Evolutionary conservation across 2,888 invertebrate species (phyloP), one percentile per base, ranked within the genome.

Genomic region (Andrena haemorrhoa): DNA sequence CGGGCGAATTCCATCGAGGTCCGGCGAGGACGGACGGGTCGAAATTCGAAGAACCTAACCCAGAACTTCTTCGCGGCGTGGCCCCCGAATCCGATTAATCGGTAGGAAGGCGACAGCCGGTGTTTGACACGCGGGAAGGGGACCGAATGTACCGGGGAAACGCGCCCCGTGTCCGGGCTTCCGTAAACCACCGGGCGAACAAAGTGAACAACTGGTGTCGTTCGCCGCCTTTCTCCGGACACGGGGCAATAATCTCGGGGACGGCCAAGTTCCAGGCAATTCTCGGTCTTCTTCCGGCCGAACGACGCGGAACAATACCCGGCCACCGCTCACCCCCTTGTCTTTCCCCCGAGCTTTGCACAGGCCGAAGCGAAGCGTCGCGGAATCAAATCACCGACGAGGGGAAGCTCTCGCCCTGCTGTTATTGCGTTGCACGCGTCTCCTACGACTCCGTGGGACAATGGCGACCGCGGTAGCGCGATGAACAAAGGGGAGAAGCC

Each of bases 211-310:
- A 51, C 51, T 3, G 29, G 26, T 35, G 47, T 23, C 29, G 31
- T 12, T 26, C 53, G 23, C 20, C 53, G 60, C 26, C 58, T 66
- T 75, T 65, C 71, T 49, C 58, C 23, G 29, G 47, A 61, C 51
- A 66, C 66, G 29, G 66, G 49, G 61, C 76, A 74, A 77, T 82
- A 68, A 75, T 77, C 66, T 56, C 16, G 7, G 41, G 41, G 23
- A 8, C 51, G 5, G 33, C 49, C 20, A 63, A 75, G 71, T 75
- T 60, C 49, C 56, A 29, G 26, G 12, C n/a, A 16, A 31, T 41
- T n/a, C 12, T 66, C 12, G 41, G 26, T n/a, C 20, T 16, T 12
- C 8, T 8, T 31, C 2, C 20, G 12, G 16, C 20, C 33, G 26
- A n/a, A 35, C 64, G 53, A 64, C 29, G 53, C 26, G 41, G 41